Percentiles rank a stretch among this genome's conserved stretches.
phyloP scores from a whole-genome alignment of 2,888 invertebrate genomes.

The Craniophora ligustri region DNA sequence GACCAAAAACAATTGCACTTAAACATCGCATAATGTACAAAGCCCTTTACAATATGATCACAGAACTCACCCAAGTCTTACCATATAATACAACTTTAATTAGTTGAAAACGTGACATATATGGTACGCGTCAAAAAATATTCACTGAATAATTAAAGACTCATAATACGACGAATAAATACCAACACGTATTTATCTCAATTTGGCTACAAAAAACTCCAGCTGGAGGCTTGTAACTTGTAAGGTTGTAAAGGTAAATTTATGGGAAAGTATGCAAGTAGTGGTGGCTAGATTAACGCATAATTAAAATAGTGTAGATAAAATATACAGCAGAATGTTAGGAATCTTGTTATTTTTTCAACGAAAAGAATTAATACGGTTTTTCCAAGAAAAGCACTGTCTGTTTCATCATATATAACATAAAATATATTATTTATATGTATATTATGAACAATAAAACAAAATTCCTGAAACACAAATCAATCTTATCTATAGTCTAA shows the following conservation, averaged over 20 bases:
- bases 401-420: too few species aligned
- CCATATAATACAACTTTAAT: slow-evolving; percentile 64
- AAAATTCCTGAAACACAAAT: too few species aligned
- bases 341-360: slow-evolving; percentile 12
- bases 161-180: slow-evolving; percentile 45
- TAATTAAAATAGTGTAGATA: slow-evolving; percentile 9
- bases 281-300: neutral
- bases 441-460: too few species aligned
- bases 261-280: slow-evolving; percentile 26
- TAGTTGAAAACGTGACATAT: slow-evolving; percentile 42
- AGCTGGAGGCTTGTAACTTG: slow-evolving; percentile 26
- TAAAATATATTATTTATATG: too few species aligned
- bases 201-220: slow-evolving; percentile 39
- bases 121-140: slow-evolving; percentile 53
- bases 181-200: slow-evolving; percentile 55
- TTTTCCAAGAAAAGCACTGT: too few species aligned
- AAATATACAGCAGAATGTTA: slow-evolving; percentile 6
- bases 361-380: neutral
- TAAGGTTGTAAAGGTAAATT: slow-evolving; percentile 25
- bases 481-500: too few species aligned
- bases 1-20: slow-evolving; percentile 10
- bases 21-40: slow-evolving; percentile 31
- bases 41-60: slow-evolving; percentile 34
- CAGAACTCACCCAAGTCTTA: slow-evolving; percentile 36
- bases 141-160: slow-evolving; percentile 43